These are phyloP conservation scores for Tubiluchus corallicola DNA, from an alignment of 2,888 invertebrate genomes.

Conservation along the genomic window DNA sequence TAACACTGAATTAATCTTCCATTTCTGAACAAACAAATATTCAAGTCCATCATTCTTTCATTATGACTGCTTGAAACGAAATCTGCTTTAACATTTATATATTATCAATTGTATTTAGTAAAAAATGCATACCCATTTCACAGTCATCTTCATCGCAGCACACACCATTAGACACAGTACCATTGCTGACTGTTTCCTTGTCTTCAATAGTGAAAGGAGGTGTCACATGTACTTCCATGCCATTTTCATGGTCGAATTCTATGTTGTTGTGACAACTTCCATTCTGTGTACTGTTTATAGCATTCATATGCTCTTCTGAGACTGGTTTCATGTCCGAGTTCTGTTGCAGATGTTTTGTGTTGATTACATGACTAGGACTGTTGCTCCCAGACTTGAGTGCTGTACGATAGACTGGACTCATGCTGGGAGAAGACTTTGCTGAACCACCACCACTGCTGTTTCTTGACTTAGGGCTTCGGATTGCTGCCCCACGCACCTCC, in stretches of 20 bases:
- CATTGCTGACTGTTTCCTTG: conserved; percentile 12
- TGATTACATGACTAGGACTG: conserved; percentile 20
- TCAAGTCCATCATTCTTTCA: too few species aligned
- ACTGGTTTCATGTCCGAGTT: conserved; percentile 13
- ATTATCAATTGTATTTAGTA: too few species aligned
- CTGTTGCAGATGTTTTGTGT: conserved; percentile 11
- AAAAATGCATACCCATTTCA: conserved; percentile 22
- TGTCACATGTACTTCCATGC: conserved; percentile 7
- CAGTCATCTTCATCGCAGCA: conserved; percentile 16
- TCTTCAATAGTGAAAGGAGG: conserved; percentile 6
- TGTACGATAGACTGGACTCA: conserved; percentile 24
- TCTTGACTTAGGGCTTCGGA: conserved; percentile 24
- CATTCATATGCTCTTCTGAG: conserved; percentile 23
- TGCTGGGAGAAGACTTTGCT: conserved; percentile 22
- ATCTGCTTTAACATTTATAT: too few species aligned
- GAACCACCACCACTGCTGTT: conserved; percentile 22
- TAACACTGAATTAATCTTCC: too few species aligned
- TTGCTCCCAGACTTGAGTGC: conserved; percentile 17
- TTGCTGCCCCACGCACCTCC: conserved; percentile 5
- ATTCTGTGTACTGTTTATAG: conserved; percentile 20
- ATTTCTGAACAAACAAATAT: too few species aligned
- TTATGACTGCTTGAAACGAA: too few species aligned
- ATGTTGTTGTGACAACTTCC: conserved; percentile 10
- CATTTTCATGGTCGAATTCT: conserved; percentile 4
- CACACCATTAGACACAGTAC: conserved; percentile 21